These are phyloP conservation scores for Drosophila maculinotata DNA, from an alignment of 2,888 invertebrate species.

Conservation along the genomic window DNA sequence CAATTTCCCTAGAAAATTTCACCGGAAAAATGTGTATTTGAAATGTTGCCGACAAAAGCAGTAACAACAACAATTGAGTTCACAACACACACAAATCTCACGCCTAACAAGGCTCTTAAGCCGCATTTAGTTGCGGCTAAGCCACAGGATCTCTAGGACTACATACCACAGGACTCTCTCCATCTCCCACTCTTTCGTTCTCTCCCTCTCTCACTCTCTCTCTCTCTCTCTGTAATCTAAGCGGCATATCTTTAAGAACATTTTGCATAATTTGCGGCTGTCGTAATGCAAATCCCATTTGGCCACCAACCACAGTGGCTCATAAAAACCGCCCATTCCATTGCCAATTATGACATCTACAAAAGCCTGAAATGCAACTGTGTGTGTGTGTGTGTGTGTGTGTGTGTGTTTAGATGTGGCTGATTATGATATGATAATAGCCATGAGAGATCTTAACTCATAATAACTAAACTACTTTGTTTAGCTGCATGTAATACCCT, in stretches of 20 bases:
- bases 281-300: conserved; percentile 69
- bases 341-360: conserved; percentile 49
- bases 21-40: conserved; percentile 51
- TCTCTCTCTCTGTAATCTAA: conserved; percentile 57
- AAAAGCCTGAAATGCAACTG: conserved; percentile 2
- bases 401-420: conserved; percentile 4
- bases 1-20: conserved; percentile 49
- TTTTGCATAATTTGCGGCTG: conserved; percentile 77
- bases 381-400: too few relatives aligned
- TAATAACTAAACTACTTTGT: conserved; percentile 19
- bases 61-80: conserved; percentile 23
- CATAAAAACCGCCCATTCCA: conserved; percentile 17
- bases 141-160: conserved; percentile 42
- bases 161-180: conserved; percentile 6
- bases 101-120: conserved; percentile 77
- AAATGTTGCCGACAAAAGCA: conserved; percentile 70
- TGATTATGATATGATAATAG: conserved; percentile 10
- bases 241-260: conserved; percentile 71
- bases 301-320: conserved; percentile 26
- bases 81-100: conserved; percentile 63
- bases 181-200: background rate
- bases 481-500: conserved; percentile 14
- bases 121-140: conserved; percentile 75
- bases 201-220: background rate
- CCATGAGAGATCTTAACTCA: conserved; percentile 29